A percentile compares a stretch with the other conserved stretches of the same genome.
Evolutionary conservation across 1,140 invertebrate species (phyloP).

Genomic region (Ostrea edulis): DNA sequence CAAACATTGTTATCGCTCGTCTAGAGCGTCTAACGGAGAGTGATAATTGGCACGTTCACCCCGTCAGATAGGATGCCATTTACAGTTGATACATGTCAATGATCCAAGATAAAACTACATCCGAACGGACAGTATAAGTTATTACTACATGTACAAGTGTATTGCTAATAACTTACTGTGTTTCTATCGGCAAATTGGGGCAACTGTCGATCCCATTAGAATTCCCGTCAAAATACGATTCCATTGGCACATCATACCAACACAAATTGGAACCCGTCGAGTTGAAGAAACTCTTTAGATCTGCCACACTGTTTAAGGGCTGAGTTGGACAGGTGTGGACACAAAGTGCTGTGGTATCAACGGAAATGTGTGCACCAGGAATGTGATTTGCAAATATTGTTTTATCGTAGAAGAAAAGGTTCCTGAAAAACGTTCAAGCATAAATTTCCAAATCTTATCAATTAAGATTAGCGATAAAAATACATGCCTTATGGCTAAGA

Average conservation of each 20-base stretch:
- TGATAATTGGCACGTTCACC: too few species aligned
- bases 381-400: constrained; percentile 31
- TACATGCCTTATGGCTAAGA: too few species aligned
- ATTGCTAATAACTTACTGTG: constrained; percentile 55
- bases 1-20: too few species aligned
- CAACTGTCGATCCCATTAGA: constrained; percentile 53
- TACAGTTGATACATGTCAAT: too few species aligned
- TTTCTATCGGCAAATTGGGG: constrained; percentile 54
- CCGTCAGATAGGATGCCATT: too few species aligned
- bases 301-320: constrained; percentile 28
- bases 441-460: too few species aligned
- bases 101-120: too few species aligned
- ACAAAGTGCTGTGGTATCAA: neutral
- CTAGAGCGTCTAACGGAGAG: too few species aligned
- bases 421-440: neutral
- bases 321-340: constrained; percentile 59
- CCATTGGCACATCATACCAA: constrained; percentile 57
- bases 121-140: too few species aligned
- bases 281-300: constrained; percentile 49
- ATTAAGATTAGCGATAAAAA: too few species aligned
- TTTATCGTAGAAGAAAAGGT: constrained; percentile 41
- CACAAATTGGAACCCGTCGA: constrained; percentile 58
- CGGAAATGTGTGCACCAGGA: neutral
- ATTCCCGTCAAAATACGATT: constrained; percentile 45
- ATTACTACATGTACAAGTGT: too few species aligned